Evolutionary conservation across 2,888 invertebrate species (phyloP).

Genomic region (Exephanes ischioxanthus): DNA sequence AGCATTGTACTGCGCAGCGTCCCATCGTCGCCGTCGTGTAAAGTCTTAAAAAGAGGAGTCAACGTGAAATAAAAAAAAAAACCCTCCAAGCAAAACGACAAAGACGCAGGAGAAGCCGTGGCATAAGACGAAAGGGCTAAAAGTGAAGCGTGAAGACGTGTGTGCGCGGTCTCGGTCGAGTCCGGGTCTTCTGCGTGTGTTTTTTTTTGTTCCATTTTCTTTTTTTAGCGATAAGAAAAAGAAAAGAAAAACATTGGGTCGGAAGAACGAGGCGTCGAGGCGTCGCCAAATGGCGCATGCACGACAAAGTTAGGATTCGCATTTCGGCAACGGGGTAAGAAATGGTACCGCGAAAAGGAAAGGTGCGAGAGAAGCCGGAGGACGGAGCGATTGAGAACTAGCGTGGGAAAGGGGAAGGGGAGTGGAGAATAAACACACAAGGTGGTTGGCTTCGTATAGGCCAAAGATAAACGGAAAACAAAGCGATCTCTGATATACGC

Average conservation of each 20-base stretch:
- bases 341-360: neutral
- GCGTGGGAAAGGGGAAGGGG: constrained; percentile 6
- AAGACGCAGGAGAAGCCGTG: constrained; percentile 2
- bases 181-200: neutral
- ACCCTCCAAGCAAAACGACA: constrained; percentile 20
- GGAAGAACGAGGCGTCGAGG: neutral
- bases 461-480: constrained; percentile 68
- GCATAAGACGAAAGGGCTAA: constrained; percentile 16
- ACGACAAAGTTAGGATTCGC: neutral
- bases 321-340: neutral
- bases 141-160: constrained; percentile 14
- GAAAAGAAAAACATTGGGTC: neutral
- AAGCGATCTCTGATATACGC: constrained; percentile 51
- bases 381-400: neutral
- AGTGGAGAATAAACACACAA: constrained; percentile 50
- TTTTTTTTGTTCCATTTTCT: neutral
- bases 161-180: neutral
- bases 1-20: constrained; percentile 68
- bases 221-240: constrained; percentile 2
- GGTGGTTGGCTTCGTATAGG: constrained; percentile 62
- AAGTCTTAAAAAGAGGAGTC: constrained; percentile 10
- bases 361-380: neutral
- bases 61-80: constrained; percentile 10
- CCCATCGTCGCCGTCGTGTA: neutral
- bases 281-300: neutral